phyloP scores from a whole-genome alignment of 2,797 vertebrate genomes.

The Falco biarmicus region DNA sequence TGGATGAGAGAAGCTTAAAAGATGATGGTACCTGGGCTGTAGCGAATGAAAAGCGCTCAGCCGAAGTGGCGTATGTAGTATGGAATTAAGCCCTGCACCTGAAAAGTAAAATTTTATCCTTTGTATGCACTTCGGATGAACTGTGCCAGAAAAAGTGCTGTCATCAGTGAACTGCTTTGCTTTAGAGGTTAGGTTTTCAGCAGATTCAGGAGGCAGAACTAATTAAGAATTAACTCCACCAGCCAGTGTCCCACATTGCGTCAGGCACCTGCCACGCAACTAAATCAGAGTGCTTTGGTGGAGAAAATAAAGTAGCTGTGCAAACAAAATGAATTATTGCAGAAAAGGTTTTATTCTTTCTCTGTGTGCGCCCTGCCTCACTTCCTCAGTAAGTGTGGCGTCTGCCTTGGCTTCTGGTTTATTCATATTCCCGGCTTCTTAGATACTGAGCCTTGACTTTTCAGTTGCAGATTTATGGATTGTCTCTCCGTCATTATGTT shows the following conservation, averaged over 20 bases:
- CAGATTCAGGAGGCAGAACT: slow-evolving; percentile 53
- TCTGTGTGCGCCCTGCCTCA: background rate
- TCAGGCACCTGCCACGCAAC: background rate
- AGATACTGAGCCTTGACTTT: background rate
- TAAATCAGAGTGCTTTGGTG: background rate
- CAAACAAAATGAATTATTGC: background rate
- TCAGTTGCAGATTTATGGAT: background rate
- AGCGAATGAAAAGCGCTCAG: slow-evolving; percentile 3
- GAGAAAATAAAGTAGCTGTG: background rate
- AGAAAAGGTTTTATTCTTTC: background rate
- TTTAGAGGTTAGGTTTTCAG: slow-evolving; percentile 47
- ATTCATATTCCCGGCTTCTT: background rate
- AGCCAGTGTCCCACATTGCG: background rate
- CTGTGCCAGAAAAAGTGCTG: slow-evolving; percentile 36
- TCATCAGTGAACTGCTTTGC: slow-evolving; percentile 42
- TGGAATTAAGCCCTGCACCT: slow-evolving; percentile 23
- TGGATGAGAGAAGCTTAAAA: slow-evolving; percentile 15
- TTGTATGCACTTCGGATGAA: background rate
- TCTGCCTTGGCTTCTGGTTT: background rate
- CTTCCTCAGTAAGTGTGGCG: background rate
- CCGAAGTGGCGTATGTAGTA: background rate
- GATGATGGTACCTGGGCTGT: background rate
- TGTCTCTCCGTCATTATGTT: background rate
- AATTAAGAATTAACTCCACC: slow-evolving; percentile 58
- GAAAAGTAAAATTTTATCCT: slow-evolving; percentile 30